Evolutionary conservation across 2,113 vertebrate genomes (phyloP).

Genomic region (Clarias batrachus): DNA sequence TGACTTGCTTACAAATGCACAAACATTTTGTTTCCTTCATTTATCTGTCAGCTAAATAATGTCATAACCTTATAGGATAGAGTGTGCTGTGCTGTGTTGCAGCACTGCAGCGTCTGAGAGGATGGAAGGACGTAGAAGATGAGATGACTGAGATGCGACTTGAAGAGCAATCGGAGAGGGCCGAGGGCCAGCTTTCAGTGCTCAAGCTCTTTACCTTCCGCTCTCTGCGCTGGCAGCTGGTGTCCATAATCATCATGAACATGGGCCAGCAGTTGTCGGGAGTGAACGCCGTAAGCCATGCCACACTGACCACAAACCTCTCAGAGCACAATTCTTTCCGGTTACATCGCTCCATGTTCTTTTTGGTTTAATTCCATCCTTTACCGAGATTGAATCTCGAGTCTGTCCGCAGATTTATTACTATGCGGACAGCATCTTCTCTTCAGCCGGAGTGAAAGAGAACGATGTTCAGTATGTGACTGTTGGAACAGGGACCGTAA

Average conservation of each 20-base stretch:
- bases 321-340: not conserved
- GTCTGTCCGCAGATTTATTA: constrained; percentile 84
- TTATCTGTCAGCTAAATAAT: not conserved
- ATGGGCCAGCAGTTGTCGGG: constrained; percentile 93
- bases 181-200: constrained; percentile 77
- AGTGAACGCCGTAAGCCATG: constrained; percentile 78
- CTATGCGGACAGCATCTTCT: constrained; percentile 87
- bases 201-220: constrained; percentile 74
- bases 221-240: constrained; percentile 86
- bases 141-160: constrained; percentile 83
- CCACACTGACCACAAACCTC: not conserved
- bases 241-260: constrained; percentile 81
- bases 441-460: constrained; percentile 72
- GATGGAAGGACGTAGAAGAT: constrained; percentile 71
- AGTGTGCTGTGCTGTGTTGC: constrained; percentile 1
- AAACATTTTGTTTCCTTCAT: not conserved
- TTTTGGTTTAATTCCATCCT: not conserved
- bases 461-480: constrained; percentile 83
- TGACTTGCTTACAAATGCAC: not conserved
- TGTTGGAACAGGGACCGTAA: constrained; percentile 83
- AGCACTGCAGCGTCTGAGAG: constrained; percentile 81
- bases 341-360: not conserved
- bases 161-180: constrained; percentile 80
- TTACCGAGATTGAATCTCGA: constrained; percentile 4
- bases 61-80: not conserved